A percentile compares a stretch with the other conserved stretches of the same genome.
Evolutionary conservation across 2,113 vertebrate genomes (phyloP).

Genomic region (Motacilla tschutschensis): DNA sequence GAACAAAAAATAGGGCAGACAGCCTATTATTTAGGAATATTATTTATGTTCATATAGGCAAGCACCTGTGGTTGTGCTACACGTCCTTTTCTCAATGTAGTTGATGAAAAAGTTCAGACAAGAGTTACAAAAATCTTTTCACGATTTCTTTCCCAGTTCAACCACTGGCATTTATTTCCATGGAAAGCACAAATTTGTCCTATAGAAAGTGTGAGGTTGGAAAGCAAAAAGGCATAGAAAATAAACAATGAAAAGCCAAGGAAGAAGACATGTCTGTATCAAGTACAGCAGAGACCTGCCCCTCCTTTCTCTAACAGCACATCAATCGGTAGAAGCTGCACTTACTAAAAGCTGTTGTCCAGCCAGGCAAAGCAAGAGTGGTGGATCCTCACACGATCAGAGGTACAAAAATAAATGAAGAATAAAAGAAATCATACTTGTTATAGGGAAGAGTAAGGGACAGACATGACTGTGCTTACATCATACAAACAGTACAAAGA

Average conservation of each 20-base stretch:
- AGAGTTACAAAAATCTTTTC: neutral
- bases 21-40: neutral
- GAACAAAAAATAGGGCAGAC: neutral
- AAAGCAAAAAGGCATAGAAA: neutral
- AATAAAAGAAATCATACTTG: neutral
- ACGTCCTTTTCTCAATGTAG: neutral
- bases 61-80: neutral
- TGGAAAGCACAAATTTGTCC: neutral
- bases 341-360: neutral
- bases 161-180: neutral
- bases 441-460: neutral
- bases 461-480: neutral
- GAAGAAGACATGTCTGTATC: neutral
- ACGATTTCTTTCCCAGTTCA: neutral
- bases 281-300: neutral
- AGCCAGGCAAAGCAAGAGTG: neutral
- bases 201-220: neutral
- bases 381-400: neutral
- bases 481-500: neutral
- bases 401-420: neutral
- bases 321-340: neutral
- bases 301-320: neutral
- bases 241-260: neutral
- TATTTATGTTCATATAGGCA: neutral
- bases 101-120: neutral